Conservation (phyloP, 2,888 invertebrate genomes). For the Adelphocoris suturalis region DNA sequence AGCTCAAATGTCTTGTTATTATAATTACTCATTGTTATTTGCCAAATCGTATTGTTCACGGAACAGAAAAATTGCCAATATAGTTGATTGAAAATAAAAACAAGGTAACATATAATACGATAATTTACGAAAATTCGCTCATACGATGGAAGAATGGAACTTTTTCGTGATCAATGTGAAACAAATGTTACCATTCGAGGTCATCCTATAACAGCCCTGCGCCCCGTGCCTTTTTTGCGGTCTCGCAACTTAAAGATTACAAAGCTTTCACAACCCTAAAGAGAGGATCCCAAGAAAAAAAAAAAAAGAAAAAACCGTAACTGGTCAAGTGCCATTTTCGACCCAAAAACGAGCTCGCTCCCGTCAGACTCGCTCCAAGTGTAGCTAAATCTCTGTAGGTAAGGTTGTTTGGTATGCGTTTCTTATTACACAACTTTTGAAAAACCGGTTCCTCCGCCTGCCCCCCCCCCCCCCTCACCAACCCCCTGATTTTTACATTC, state of each 20-base stretch:
- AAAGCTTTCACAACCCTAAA: constrained; percentile 1
- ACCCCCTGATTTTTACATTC: constrained; percentile 44
- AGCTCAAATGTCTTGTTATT: no score
- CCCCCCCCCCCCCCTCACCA: not conserved
- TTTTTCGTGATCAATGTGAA: not conserved
- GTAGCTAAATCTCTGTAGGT: constrained; percentile 36
- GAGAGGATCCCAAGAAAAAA: not conserved
- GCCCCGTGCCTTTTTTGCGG: not conserved
- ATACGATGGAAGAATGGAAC: no score
- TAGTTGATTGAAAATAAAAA: no score
- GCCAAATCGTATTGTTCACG: no score
- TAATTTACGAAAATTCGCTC: no score
- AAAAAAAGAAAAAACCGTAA: not conserved
- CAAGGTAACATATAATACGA: no score
- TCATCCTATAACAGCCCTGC: not conserved
- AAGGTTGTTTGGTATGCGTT: constrained; percentile 54
- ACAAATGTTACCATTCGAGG: not conserved
- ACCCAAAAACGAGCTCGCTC: not conserved
- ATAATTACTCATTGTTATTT: no score
- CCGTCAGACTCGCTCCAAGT: not conserved
- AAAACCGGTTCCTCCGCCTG: constrained; percentile 31
- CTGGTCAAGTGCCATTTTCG: constrained; percentile 39
- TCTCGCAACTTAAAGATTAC: not conserved
- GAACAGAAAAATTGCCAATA: no score
- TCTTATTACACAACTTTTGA: constrained; percentile 48